Percentiles rank a stretch among this genome's conserved stretches.
Conservation (phyloP, 2,797 vertebrate genomes). For the Eulemur coronatus region DNA sequence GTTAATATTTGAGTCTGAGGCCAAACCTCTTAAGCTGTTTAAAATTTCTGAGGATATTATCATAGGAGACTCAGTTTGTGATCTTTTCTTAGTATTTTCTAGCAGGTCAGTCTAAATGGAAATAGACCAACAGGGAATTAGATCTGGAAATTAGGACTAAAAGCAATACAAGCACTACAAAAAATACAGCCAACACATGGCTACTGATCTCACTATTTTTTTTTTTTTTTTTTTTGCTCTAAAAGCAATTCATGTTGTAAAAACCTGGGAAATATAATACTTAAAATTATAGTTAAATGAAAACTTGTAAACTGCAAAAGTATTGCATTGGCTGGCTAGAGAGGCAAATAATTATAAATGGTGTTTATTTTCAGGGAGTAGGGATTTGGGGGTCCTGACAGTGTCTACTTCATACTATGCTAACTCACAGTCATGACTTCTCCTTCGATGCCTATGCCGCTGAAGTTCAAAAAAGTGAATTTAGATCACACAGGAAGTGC, state of each 20-base stretch:
- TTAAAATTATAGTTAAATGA: slow-evolving; percentile 1
- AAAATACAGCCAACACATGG: neutral
- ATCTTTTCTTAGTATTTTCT: slow-evolving; percentile 5
- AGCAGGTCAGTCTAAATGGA: neutral
- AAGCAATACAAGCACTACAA: slow-evolving; percentile 34
- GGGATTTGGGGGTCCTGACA: neutral
- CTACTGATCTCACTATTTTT: neutral
- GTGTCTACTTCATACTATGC: neutral
- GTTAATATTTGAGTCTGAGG: slow-evolving; percentile 57
- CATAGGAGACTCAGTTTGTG: slow-evolving; percentile 34
- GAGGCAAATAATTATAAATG: neutral
- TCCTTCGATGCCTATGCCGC: neutral
- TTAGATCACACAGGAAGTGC: neutral
- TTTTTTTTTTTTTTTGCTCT: neutral
- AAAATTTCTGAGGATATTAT: slow-evolving; percentile 60
- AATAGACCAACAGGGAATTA: slow-evolving; percentile 58
- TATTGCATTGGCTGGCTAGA: neutral
- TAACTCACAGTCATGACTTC: neutral
- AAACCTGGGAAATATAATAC: neutral
- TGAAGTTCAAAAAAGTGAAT: slow-evolving; percentile 4
- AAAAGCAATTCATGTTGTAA: neutral
- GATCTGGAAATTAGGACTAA: slow-evolving; percentile 55
- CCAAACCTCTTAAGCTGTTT: slow-evolving; percentile 64
- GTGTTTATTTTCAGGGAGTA: neutral
- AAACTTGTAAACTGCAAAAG: neutral